Evolutionary conservation across 2,113 vertebrate genomes (phyloP).

Genomic region (Clarias macrocephalus): DNA sequence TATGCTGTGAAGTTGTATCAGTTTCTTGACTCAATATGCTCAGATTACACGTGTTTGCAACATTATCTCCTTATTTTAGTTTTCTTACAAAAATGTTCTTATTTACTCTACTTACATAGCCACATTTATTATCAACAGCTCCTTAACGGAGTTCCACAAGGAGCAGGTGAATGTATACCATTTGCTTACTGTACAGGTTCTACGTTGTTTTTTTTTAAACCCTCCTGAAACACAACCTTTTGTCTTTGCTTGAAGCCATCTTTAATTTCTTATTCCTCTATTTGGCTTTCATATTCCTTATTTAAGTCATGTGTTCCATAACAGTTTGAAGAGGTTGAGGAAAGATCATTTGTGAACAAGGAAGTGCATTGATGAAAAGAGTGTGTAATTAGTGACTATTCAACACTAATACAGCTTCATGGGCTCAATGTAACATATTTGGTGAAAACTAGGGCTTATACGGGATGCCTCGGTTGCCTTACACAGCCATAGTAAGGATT

Average conservation of each 20-base stretch:
- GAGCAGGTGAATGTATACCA: not conserved
- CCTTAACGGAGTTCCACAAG: not conserved
- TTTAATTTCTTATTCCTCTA: slow-evolving; percentile 47
- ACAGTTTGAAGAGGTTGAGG: slow-evolving; percentile 59
- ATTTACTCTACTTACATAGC: slow-evolving; percentile 22
- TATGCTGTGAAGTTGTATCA: slow-evolving; percentile 47
- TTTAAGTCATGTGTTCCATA: slow-evolving; percentile 64
- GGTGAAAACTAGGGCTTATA: slow-evolving; percentile 25
- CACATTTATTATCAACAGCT: slow-evolving; percentile 26
- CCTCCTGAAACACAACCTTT: slow-evolving; percentile 4
- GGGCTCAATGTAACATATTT: slow-evolving; percentile 48
- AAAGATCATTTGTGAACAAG: slow-evolving; percentile 60
- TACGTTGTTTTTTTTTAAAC: not conserved
- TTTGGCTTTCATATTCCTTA: slow-evolving; percentile 65
- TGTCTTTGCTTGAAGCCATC: slow-evolving; percentile 39
- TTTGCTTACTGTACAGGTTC: not conserved
- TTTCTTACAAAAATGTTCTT: slow-evolving; percentile 21
- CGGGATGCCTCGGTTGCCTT: not conserved
- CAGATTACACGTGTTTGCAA: slow-evolving; percentile 67
- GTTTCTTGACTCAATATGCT: slow-evolving; percentile 41
- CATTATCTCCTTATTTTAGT: slow-evolving; percentile 40
- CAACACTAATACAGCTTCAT: slow-evolving; percentile 56
- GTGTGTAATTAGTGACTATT: slow-evolving; percentile 58
- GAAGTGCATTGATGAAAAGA: slow-evolving; percentile 51
- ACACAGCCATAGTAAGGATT: not conserved